Conservation (phyloP, 2,888 invertebrate species). For the Congeria kusceri region DNA sequence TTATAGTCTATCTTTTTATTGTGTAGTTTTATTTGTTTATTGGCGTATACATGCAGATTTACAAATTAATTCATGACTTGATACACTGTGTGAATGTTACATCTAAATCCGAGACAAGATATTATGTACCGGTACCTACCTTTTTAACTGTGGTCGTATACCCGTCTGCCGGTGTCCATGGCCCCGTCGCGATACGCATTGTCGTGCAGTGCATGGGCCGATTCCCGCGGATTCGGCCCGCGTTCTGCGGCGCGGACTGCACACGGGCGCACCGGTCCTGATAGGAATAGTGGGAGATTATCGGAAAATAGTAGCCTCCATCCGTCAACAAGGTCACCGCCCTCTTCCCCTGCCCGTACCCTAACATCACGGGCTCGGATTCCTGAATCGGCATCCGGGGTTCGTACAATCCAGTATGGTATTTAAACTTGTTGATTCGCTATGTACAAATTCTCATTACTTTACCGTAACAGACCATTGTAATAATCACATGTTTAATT, state of each 20-base stretch:
- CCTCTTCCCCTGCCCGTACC: slow-evolving; percentile 74
- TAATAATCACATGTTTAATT: slow-evolving; percentile 39
- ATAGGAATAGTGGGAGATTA: slow-evolving; percentile 74
- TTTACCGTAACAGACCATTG: slow-evolving; percentile 1
- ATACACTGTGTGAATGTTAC: too few species aligned
- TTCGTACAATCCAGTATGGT: background rate
- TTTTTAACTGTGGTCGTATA: slow-evolving; percentile 77
- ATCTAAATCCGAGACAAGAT: too few species aligned
- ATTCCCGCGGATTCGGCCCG: slow-evolving; percentile 66
- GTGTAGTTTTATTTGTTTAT: too few species aligned
- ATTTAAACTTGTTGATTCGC: too few species aligned
- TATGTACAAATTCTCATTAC: background rate
- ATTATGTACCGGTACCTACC: slow-evolving; percentile 71
- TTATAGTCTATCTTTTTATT: too few species aligned
- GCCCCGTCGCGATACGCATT: slow-evolving; percentile 73
- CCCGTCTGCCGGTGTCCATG: slow-evolving; percentile 69
- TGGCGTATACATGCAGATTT: too few species aligned
- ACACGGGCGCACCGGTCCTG: slow-evolving; percentile 63
- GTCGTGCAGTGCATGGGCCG: slow-evolving; percentile 81
- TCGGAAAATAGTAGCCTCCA: slow-evolving; percentile 75
- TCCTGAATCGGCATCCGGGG: slow-evolving; percentile 44
- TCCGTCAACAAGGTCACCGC: slow-evolving; percentile 76
- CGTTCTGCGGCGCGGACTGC: slow-evolving; percentile 68
- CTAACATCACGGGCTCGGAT: slow-evolving; percentile 24
- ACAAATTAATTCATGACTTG: too few species aligned